Evolutionary conservation across 37 sponge, comb jelly and placozoan genomes (phyloP).

Genomic region (Aphrocallistes beatrix): DNA sequence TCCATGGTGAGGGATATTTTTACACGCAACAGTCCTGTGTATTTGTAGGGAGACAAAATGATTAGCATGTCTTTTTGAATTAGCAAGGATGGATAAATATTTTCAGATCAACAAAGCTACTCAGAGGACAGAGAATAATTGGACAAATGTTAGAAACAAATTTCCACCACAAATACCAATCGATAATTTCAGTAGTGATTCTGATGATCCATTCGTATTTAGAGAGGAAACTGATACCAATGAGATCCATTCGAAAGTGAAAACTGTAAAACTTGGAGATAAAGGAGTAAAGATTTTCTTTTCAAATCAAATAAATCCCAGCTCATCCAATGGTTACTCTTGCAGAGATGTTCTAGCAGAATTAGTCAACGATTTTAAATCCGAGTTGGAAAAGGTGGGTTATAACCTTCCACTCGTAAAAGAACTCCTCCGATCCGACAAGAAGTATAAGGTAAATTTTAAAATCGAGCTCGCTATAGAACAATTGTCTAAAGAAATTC

Average conservation of each 20-base stretch:
- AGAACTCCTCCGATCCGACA: neutral
- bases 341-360: neutral
- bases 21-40: too few species aligned
- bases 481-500: neutral
- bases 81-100: too few species aligned
- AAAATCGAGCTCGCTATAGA: neutral
- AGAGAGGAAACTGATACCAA: too few species aligned
- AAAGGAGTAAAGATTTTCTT: neutral
- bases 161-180: too few species aligned
- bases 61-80: too few species aligned
- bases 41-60: too few species aligned
- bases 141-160: too few species aligned
- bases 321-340: neutral
- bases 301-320: neutral
- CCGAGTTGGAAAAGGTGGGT: neutral
- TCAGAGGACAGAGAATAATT: too few species aligned
- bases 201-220: too few species aligned
- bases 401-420: neutral
- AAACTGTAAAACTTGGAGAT: neutral
- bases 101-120: too few species aligned
- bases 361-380: neutral
- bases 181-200: too few species aligned
- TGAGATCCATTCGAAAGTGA: neutral
- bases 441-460: neutral
- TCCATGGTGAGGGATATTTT: too few species aligned